These are phyloP conservation scores for Drosophila neoperkinsi DNA, from an alignment of 2,888 invertebrate species.

Conservation along the genomic window DNA sequence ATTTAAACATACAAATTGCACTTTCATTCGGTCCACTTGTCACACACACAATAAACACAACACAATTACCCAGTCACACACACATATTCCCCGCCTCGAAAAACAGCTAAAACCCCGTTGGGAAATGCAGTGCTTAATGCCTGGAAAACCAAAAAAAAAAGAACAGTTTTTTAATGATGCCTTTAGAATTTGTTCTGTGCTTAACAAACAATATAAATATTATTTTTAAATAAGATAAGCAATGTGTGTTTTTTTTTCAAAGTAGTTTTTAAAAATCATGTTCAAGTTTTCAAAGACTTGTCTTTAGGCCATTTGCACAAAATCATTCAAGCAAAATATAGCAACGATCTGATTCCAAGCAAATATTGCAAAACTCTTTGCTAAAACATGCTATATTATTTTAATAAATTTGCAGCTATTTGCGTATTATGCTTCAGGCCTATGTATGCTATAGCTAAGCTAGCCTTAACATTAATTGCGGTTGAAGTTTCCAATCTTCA, in stretches of 20 bases:
- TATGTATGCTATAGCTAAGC: rapidly evolving
- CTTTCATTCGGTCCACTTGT: slow-evolving; percentile 68
- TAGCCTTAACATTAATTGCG: too few species aligned
- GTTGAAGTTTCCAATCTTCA: neutral
- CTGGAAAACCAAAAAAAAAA: slow-evolving; percentile 5
- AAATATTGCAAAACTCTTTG: too few species aligned
- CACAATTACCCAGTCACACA: slow-evolving; percentile 66
- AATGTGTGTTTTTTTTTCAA: too few species aligned
- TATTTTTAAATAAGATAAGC: neutral
- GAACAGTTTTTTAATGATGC: slow-evolving; percentile 25
- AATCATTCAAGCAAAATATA: too few species aligned
- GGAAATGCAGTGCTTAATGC: slow-evolving; percentile 5
- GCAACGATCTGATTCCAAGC: too few species aligned
- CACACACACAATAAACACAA: slow-evolving; percentile 57
- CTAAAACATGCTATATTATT: neutral
- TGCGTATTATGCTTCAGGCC: neutral
- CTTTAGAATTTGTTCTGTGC: slow-evolving; percentile 22
- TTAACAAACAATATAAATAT: neutral
- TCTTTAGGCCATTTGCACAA: too few species aligned
- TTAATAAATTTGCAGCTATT: neutral
- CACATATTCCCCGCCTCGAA: slow-evolving; percentile 36
- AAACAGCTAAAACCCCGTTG: slow-evolving; percentile 13
- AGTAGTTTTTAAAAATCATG: too few species aligned
- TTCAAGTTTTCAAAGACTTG: too few species aligned
- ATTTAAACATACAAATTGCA: slow-evolving; percentile 80